Evolutionary conservation across 1,140 invertebrate genomes (phyloP).

Genomic region (Drosophila busckii): DNA sequence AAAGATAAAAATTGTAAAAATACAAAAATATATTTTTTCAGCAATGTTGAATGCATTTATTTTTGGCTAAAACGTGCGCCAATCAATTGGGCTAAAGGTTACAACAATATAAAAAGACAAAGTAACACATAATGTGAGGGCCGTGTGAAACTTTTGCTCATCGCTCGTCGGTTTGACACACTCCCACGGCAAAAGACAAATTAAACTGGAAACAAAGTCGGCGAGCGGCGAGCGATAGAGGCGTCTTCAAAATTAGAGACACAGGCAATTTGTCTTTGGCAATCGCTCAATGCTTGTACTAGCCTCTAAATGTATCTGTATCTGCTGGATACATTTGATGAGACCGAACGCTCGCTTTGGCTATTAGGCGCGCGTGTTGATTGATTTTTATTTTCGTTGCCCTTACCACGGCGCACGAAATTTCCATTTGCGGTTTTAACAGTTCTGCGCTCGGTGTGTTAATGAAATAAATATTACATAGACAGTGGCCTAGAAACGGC

Average conservation of each 20-base stretch:
- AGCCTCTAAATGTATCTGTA: conserved; percentile 49
- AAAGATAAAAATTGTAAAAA: conserved; percentile 1
- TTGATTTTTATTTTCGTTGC: conserved; percentile 67
- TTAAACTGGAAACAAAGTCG: conserved; percentile 47
- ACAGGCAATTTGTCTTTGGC: conserved; percentile 72
- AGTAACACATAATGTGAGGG: too few species aligned
- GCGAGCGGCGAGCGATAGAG: conserved; percentile 27
- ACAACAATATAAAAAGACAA: conserved; percentile 12
- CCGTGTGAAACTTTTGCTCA: conserved; percentile 67
- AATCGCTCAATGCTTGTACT: conserved; percentile 43
- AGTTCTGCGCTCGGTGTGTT: conserved; percentile 29
- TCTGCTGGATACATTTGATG: conserved; percentile 68
- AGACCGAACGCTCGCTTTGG: conserved; percentile 5
- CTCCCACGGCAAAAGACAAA: conserved; percentile 69
- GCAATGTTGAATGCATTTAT: conserved; percentile 40
- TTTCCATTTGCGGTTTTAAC: conserved; percentile 27
- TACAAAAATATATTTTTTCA: conserved; percentile 6
- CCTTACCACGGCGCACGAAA: conserved; percentile 15
- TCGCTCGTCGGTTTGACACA: too few species aligned
- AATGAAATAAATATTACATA: conserved; percentile 11
- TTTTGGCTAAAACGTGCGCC: conserved; percentile 60
- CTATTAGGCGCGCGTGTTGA: conserved; percentile 69
- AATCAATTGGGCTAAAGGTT: conserved; percentile 54
- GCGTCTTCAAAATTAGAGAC: conserved; percentile 72
- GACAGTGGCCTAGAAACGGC: background rate